Base-by-base conservation (phyloP, 2,888 invertebrate species). In the Deilephila porcellus region DNA sequence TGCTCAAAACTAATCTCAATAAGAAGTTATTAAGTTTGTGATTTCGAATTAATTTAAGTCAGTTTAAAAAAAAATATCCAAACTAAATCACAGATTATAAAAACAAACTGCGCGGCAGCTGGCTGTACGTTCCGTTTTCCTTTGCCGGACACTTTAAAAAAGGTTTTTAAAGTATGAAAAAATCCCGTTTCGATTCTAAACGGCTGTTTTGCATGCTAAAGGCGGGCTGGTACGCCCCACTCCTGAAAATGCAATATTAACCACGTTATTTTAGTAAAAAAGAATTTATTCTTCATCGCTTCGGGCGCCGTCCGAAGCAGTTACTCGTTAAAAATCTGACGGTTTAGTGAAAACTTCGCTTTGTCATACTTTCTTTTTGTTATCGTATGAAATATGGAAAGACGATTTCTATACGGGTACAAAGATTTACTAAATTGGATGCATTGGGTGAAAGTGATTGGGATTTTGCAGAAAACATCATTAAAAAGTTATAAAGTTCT, bases 211-310 rank as follows among this genome's bases (percentile, higher is more conserved):
- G 83, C 82, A 83, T 83, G 79, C 75, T 32, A 73, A 78, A 74
- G 63, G 56, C 56, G 53, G 34, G 62, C 77, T 73, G 83, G 80
- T 79, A 79, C 82, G 74, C 80, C 76, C 62, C 20, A 76, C 74
- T 83, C 81, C 73, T 83, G 78, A 80, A 82, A 76, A 77, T 79
- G 76, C 77, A 81, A 81, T 78, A 74, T 76, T 64, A 64, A 45
- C 64, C 45, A 37, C 19, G 45, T 37, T 7, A 14, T 37, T 45
- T 64, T 45, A 37, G n/a, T 37, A 20, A n/a, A 64, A 64, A 64
- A n/a, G 45, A 37, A 1, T 64, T 20, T 64, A 64, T 64, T 37
- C 37, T 20, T 11, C 29, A 14, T 29, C 20, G 45, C 45, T 64
- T 64, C 20, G 64, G n/a, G 64, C 64, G 4, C 29, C 63, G 64